Conservation (phyloP, 2,888 invertebrate species). For the Ornithoptera priamus region DNA sequence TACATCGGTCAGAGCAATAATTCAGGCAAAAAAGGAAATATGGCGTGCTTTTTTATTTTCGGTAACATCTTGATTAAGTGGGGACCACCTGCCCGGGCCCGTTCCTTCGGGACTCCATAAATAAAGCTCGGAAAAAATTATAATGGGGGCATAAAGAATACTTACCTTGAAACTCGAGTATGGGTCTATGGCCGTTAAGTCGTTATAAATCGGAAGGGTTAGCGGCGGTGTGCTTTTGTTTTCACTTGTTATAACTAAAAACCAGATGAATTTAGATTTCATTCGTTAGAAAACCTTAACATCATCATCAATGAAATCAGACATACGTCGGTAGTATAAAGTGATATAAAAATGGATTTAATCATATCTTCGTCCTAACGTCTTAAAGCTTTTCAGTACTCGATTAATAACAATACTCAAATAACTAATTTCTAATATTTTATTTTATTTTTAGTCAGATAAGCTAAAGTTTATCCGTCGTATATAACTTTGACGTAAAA, state of each 20-base stretch:
- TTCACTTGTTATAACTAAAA: conserved; percentile 33
- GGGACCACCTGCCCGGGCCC: conserved; percentile 74
- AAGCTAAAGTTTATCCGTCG: too few relatives aligned
- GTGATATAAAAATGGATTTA: too few relatives aligned
- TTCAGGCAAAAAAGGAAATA: conserved; percentile 72
- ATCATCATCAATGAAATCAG: neutral
- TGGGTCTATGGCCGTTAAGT: conserved; percentile 57
- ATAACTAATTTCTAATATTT: too few relatives aligned
- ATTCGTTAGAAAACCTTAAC: neutral
- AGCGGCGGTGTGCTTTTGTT: conserved; percentile 49
- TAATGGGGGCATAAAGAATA: conserved; percentile 72
- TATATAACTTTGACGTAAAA: too few relatives aligned
- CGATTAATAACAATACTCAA: too few relatives aligned
- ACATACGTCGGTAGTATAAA: neutral
- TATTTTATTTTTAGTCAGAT: too few relatives aligned
- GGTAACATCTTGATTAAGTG: conserved; percentile 80
- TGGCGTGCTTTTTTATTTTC: conserved; percentile 68
- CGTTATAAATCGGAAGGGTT: conserved; percentile 57
- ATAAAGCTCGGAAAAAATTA: conserved; percentile 67
- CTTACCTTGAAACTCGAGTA: conserved; percentile 60
- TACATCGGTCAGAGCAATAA: conserved; percentile 66
- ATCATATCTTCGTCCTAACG: neutral
- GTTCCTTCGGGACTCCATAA: conserved; percentile 67
- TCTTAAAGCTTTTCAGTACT: neutral
- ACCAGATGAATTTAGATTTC: neutral